Evolutionary conservation across 2,113 vertebrate species (phyloP).

Genomic region (Neotragus moschatus): DNA sequence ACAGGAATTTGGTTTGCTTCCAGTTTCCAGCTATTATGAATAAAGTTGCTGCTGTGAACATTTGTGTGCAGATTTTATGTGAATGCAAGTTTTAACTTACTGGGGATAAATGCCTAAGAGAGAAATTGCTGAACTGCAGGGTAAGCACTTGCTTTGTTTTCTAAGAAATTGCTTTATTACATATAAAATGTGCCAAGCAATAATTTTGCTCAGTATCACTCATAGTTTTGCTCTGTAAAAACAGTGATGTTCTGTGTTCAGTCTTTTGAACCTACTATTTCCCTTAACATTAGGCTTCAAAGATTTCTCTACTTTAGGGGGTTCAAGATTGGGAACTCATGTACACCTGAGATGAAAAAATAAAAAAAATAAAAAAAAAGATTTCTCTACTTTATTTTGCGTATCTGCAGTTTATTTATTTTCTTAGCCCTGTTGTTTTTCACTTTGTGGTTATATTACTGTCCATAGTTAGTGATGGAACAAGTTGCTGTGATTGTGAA

Average conservation of each 20-base stretch:
- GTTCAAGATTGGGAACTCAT: no score
- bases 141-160: neutral
- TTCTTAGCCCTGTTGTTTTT: neutral
- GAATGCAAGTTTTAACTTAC: neutral
- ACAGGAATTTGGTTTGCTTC: neutral
- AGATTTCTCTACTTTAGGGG: no score
- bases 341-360: no score
- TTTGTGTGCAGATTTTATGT: neutral
- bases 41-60: neutral
- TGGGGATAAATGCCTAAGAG: neutral
- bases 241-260: neutral
- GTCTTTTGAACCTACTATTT: neutral
- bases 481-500: neutral
- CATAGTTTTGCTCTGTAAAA: neutral
- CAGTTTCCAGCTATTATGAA: neutral
- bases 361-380: no score
- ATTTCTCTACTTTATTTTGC: neutral
- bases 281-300: neutral
- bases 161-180: neutral
- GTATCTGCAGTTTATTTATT: neutral
- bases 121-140: neutral
- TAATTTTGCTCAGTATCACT: neutral
- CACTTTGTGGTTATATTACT: neutral
- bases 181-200: neutral
- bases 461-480: neutral